These are phyloP conservation scores for Psittacula echo DNA, from an alignment of 2,797 vertebrate genomes.

Conservation along the genomic window DNA sequence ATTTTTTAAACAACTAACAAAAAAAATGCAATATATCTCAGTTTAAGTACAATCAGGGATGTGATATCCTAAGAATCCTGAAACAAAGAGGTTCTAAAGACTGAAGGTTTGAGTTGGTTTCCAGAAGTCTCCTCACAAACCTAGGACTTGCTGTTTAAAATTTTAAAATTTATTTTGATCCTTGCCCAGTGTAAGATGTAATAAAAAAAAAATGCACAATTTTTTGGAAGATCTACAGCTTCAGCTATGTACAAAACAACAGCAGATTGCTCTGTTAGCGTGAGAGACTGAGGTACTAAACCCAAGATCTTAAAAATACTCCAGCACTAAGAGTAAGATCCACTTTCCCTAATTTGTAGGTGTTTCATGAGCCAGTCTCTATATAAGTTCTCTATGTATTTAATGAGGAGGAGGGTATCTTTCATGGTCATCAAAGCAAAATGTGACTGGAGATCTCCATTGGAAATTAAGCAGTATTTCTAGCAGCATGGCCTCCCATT, in stretches of 20 bases:
- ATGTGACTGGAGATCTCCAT: background rate
- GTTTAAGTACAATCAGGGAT: background rate
- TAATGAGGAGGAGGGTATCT: background rate
- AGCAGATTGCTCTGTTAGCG: background rate
- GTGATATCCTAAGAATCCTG: background rate
- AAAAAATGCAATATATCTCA: background rate
- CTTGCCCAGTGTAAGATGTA: background rate
- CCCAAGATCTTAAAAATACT: background rate
- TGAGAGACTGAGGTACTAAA: background rate
- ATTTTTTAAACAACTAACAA: background rate
- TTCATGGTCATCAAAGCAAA: background rate
- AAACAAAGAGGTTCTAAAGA: background rate
- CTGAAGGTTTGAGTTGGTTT: background rate
- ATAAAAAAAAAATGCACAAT: background rate
- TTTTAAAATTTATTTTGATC: background rate
- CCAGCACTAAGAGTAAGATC: fast-evolving
- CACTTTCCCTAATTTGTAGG: background rate
- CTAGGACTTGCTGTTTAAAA: background rate
- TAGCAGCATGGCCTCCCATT: background rate
- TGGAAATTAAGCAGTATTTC: background rate
- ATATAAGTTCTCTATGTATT: background rate
- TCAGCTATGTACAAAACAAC: background rate
- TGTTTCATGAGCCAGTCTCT: background rate
- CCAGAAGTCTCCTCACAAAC: background rate
- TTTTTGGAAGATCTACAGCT: background rate